These are phyloP conservation scores for Paraescarpia echinospica DNA, from an alignment of 1,140 invertebrate species.

Conservation along the genomic window DNA sequence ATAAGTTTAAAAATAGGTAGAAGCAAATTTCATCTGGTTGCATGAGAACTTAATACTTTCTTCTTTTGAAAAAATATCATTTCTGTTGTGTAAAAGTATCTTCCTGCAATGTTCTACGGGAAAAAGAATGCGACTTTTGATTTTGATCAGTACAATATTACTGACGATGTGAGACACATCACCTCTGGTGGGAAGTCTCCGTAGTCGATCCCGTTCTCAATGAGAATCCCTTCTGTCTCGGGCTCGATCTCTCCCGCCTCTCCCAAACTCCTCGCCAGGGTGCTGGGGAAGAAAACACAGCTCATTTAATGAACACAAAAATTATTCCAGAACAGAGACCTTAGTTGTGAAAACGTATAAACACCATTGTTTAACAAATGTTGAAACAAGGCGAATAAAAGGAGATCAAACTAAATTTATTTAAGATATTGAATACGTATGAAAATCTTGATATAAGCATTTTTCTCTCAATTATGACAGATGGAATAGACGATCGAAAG, in stretches of 20 bases:
- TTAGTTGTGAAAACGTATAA: too few species aligned
- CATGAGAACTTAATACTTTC: background rate
- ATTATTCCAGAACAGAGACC: too few species aligned
- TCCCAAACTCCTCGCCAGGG: constrained; percentile 59
- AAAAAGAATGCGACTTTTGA: background rate
- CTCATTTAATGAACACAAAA: background rate
- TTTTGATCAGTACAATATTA: background rate
- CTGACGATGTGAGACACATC: background rate
- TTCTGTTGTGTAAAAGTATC: background rate
- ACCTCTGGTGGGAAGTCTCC: constrained; percentile 81
- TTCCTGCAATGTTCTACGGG: too few species aligned
- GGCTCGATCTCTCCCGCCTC: constrained; percentile 77
- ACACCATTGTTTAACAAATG: too few species aligned
- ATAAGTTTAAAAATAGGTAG: background rate
- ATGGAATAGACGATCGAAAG: too few species aligned
- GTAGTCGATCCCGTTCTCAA: constrained; percentile 97
- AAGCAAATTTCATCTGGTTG: background rate
- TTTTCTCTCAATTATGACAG: too few species aligned
- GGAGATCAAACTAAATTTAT: too few species aligned
- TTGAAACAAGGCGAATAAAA: too few species aligned
- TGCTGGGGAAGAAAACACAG: constrained; percentile 36
- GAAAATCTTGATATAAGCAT: too few species aligned
- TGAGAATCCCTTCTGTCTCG: constrained; percentile 89
- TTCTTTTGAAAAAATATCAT: background rate
- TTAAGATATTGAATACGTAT: too few species aligned